Conservation (phyloP, 64 coral and sea anemone species). For the Hydrozoanthus tunicans region DNA sequence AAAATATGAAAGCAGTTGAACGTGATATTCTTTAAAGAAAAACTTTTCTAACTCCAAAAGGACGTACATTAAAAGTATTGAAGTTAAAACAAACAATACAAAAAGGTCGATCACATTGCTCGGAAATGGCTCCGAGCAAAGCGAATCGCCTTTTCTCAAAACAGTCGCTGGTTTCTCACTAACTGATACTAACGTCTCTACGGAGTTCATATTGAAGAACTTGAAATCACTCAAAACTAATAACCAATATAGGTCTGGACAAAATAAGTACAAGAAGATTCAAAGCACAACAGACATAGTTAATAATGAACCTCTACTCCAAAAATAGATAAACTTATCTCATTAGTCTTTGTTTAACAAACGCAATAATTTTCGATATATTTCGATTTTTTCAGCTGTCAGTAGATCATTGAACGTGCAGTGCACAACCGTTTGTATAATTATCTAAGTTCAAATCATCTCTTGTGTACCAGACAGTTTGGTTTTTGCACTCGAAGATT, state of each 20-base stretch:
- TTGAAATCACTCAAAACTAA: slow-evolving; percentile 10
- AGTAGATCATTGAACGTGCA: background rate
- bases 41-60: slow-evolving; percentile 39
- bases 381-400: slow-evolving; percentile 6
- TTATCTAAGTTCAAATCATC: slow-evolving; percentile 6
- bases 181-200: background rate
- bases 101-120: background rate
- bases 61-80: background rate
- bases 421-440: background rate
- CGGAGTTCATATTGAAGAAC: background rate
- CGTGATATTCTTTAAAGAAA: slow-evolving; percentile 48
- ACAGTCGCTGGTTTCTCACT: background rate
- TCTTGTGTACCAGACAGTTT: slow-evolving; percentile 9
- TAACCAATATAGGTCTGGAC: slow-evolving; percentile 6
- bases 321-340: slow-evolving; percentile 10
- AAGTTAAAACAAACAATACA: background rate
- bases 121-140: background rate
- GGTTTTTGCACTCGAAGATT: background rate
- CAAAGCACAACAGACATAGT: background rate
- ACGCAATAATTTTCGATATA: background rate
- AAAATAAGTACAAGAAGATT: background rate
- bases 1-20: slow-evolving; percentile 40
- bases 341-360: background rate
- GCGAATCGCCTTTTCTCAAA: background rate
- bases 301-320: background rate